Evolutionary conservation across 2,113 vertebrate genomes (phyloP), one percentile per base, ranked within the genome.

Genomic region (Ochotona curzoniae): DNA sequence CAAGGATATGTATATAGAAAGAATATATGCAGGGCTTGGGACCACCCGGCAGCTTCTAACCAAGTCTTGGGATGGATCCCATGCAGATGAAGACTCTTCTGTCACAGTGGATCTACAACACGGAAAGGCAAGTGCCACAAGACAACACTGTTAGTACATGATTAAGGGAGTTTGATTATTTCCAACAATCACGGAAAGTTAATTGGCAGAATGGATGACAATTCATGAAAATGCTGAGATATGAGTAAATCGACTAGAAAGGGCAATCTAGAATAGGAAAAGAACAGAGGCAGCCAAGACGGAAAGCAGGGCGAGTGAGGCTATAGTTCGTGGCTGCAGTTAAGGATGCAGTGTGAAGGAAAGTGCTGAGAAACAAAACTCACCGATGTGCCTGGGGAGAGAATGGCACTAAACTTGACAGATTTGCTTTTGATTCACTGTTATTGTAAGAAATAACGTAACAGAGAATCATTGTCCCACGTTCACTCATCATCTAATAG

Each of bases 271-370:
- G 9, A 11, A 51, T 2, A 44, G 54, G 89, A 35, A 73, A 87
- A 67, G 13, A 44, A n/a, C 1, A 30, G 47, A 75, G 8, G 35
- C 14, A 12, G 23, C 10, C 3, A 28, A 73, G 25, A 81, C 6
- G 14, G 26, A 30, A 76, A 64, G 61, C 0, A 15, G 9, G 64
- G 14, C 13, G 78, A 71, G 47, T 5, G 23, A 8, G 10, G 7
- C 3, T 61, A 7, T 2, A 2, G 1, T 60, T 51, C 4, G 63
- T 30, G 14, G 30, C 2, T 76, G 17, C 13, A 6, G 2, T 25
- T 5, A 1, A 25, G 28, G 26, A 32, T 2, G 11, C 1, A 54
- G 28, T 14, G 2, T 25, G n/a, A 83, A 74, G 18, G n/a, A 26
- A 63, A 38, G 73, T 38, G 7, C 2, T 9, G 26, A 18, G 8